These are phyloP conservation scores for Parazoanthus darwini DNA, from an alignment of 92 coral and sea anemone genomes.

Conservation along the genomic window DNA sequence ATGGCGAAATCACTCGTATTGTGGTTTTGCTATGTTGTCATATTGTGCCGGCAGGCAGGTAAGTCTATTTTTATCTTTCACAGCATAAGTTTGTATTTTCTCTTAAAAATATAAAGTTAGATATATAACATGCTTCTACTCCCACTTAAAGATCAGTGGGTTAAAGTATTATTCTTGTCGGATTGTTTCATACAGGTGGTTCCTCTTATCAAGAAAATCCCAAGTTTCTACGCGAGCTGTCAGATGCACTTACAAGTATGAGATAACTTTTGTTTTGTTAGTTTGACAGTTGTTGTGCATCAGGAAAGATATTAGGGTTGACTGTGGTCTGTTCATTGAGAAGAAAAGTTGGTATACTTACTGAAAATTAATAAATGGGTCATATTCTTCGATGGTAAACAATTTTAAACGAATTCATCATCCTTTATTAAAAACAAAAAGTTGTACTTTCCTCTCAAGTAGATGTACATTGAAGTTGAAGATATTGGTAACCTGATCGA, in stretches of 20 bases:
- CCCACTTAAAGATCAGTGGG: not conserved
- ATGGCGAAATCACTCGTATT: not conserved
- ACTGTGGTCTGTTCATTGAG: not conserved
- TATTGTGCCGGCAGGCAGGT: not conserved
- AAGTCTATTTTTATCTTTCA: not conserved
- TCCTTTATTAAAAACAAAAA: too few species aligned
- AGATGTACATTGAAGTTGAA: too few species aligned
- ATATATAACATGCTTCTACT: not conserved
- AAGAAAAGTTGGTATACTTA: too few species aligned
- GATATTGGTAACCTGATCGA: not conserved
- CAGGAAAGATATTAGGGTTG: not conserved
- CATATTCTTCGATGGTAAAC: not conserved
- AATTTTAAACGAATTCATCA: too few species aligned
- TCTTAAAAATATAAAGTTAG: not conserved
- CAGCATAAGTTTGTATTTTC: not conserved
- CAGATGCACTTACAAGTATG: constrained; percentile 30
- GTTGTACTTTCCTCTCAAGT: too few species aligned
- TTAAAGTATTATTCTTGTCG: not conserved
- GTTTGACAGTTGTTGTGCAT: not conserved
- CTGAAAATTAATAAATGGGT: not conserved
- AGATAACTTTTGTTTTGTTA: not conserved
- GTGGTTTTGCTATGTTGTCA: not conserved
- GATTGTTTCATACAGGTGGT: not conserved
- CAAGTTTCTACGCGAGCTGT: constrained; percentile 6
- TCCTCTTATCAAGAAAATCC: constrained; percentile 17